A percentile compares a stretch with the other conserved stretches of the same genome.
These are phyloP conservation scores for Papilio gigon DNA, from an alignment of 2,888 invertebrate genomes.

Conservation along the genomic window DNA sequence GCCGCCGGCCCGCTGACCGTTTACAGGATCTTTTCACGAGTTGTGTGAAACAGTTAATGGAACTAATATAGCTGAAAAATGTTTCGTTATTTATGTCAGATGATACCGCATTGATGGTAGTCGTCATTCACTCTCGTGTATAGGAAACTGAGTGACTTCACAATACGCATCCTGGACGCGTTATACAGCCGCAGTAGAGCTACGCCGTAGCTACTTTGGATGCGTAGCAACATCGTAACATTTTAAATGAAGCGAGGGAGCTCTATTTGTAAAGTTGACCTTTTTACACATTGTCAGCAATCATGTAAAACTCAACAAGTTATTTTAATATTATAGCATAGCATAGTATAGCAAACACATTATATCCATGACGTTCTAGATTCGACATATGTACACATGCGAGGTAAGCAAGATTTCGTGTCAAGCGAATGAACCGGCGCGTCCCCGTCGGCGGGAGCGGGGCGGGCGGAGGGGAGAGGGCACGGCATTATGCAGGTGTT, in stretches of 20 bases:
- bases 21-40: constrained; percentile 32
- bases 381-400: background rate
- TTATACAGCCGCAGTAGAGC: background rate
- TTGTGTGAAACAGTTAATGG: background rate
- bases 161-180: too few relatives aligned
- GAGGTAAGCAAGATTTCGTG: constrained; percentile 1
- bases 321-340: too few relatives aligned
- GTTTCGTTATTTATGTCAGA: background rate
- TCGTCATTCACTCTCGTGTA: too few relatives aligned
- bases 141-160: background rate
- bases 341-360: too few relatives aligned
- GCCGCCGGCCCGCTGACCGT: background rate
- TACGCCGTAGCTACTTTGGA: background rate
- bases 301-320: too few relatives aligned
- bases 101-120: too few relatives aligned
- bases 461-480: constrained; percentile 53
- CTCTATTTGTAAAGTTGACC: too few relatives aligned
- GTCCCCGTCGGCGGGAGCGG: too few relatives aligned
- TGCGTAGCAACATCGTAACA: too few relatives aligned
- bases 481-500: constrained; percentile 60
- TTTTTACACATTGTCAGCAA: too few relatives aligned
- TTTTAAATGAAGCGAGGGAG: too few relatives aligned
- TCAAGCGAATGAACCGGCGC: background rate
- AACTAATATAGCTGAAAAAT: background rate
- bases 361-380: background rate